Base-by-base conservation (phyloP, 2,113 vertebrate species). In the Rissa tridactyla region DNA sequence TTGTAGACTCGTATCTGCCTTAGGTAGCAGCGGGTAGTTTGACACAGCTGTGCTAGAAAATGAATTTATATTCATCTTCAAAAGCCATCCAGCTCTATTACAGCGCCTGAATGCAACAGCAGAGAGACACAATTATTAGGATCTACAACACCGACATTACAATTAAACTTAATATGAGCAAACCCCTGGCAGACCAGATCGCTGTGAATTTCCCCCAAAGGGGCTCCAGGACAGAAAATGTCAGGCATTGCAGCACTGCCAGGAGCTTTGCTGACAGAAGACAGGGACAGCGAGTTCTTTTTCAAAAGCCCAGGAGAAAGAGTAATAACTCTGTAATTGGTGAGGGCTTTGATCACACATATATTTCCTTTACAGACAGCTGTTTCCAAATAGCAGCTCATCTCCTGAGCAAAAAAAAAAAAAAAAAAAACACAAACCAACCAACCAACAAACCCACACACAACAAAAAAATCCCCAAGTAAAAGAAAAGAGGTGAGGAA, bases 291-390 rank as follows among this genome's bases (percentile, higher is more conserved):
- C 1, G 4, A 93, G 77, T 22, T 81, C 85, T 78, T 58, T 42
- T 22, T 92, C 87, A 89, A 86, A 93, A 23, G 21, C 78, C 62
- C 78, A 66, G 85, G 82, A 95, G 93, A 95, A 94, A 95, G 64
- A 86, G 84, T 97, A 98, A 98, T 97, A 97, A 96, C 68, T 93
- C 83, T 68, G 58, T 97, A 97, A 98, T 97, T 97, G 97, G 92
- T 54, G 65, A 96, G 86, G 90, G 75, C 98, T 98, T 98, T 98
- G 98, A 98, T 98, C 97, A 98, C 92, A 96, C 71, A 94, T 89
- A 77, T 82, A 96, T 98, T 97, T 98, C 91, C 88, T 94, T 95
- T 94, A 95, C 83, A 95, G 96, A 84, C 94, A 94, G 96, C 79
- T 91, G 88, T 78, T 95, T 82, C 87, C 91, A 97, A 98, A 98